These are phyloP conservation scores for Plectrocnemia conspersa DNA, from an alignment of 1,140 invertebrate species.

Conservation along the genomic window DNA sequence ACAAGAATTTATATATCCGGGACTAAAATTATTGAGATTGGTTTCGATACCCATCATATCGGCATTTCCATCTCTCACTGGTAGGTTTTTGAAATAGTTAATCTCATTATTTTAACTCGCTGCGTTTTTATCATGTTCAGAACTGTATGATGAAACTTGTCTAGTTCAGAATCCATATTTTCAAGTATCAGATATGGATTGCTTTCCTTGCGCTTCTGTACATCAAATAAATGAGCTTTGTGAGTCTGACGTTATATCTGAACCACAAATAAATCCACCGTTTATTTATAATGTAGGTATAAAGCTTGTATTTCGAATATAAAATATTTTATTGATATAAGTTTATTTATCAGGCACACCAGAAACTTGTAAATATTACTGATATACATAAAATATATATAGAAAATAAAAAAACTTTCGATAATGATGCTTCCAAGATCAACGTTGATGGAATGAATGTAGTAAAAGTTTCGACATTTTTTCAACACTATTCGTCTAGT, in stretches of 20 bases:
- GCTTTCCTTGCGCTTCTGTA: constrained; percentile 68
- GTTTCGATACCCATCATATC: constrained; percentile 59
- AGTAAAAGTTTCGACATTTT: constrained; percentile 30
- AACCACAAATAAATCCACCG: constrained; percentile 41
- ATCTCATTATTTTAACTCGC: no score
- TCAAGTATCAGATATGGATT: constrained; percentile 65
- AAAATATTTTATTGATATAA: no score
- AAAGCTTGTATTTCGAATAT: background rate
- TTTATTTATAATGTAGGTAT: constrained; percentile 45
- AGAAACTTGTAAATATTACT: constrained; percentile 38
- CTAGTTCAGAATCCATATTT: constrained; percentile 72
- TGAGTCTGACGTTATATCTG: constrained; percentile 43
- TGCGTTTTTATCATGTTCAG: constrained; percentile 46
- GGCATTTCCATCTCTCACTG: constrained; percentile 58
- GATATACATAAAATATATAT: constrained; percentile 44
- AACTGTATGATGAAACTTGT: constrained; percentile 74
- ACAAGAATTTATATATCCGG: constrained; percentile 67
- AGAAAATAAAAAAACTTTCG: constrained; percentile 46
- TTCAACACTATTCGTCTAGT: constrained; percentile 18
- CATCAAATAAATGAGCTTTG: constrained; percentile 51
- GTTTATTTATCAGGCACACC: constrained; percentile 35
- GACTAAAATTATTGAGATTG: constrained; percentile 56
- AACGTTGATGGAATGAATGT: constrained; percentile 52
- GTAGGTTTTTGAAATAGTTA: constrained; percentile 41
- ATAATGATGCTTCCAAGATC: constrained; percentile 53